Percentiles rank a stretch among this genome's conserved stretches.
phyloP scores from a whole-genome alignment of 2,888 invertebrate species.

The Rambutsinella grinnellia region DNA sequence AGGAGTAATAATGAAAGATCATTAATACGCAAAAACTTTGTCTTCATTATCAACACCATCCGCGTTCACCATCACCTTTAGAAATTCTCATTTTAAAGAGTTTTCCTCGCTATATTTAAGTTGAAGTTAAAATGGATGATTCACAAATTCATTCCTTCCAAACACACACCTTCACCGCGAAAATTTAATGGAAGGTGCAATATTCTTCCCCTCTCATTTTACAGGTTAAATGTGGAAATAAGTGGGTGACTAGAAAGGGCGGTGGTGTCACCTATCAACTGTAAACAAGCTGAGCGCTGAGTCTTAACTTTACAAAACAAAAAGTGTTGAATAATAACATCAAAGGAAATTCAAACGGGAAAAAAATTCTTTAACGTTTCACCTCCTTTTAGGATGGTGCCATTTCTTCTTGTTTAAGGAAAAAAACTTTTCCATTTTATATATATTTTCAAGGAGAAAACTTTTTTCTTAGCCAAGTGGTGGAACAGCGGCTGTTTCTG shows the following conservation, averaged over 20 bases:
- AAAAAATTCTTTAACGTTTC: conserved; percentile 28
- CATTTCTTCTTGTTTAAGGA: conserved; percentile 6
- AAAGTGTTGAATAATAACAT: conserved; percentile 43
- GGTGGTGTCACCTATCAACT: not conserved
- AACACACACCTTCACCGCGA: too few species aligned
- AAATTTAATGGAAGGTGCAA: not conserved
- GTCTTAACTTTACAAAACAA: not conserved
- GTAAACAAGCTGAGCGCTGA: not conserved
- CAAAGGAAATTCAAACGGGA: conserved; percentile 20
- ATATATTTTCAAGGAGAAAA: not conserved
- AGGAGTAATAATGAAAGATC: conserved; percentile 3
- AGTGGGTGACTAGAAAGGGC: not conserved
- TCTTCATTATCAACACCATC: not conserved
- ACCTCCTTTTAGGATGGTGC: conserved; percentile 7
- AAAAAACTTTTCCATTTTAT: conserved; percentile 13
- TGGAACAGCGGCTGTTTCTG: not conserved
- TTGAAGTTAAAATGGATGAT: too few species aligned
- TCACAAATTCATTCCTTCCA: too few species aligned
- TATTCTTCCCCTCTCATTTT: too few species aligned
- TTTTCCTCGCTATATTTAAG: too few species aligned
- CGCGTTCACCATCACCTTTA: not conserved
- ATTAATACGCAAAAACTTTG: not conserved
- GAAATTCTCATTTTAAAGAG: too few species aligned
- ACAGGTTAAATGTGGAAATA: too few species aligned
- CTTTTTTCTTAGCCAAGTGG: too few species aligned